These are phyloP conservation scores for Chalcosyrphus nemorum DNA, from an alignment of 2,888 invertebrate species.

Conservation along the genomic window DNA sequence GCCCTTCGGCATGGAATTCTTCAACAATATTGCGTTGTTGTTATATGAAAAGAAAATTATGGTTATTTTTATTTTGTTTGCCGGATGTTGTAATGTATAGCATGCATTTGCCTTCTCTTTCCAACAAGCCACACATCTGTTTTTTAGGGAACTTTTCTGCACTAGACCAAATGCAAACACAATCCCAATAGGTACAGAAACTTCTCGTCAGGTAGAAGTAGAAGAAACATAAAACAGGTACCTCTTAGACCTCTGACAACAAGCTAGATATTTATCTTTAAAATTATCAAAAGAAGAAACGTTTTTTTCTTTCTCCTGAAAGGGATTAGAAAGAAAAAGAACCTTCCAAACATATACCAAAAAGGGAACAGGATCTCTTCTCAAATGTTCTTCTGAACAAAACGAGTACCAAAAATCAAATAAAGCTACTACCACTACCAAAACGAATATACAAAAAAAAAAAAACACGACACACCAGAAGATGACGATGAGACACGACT, in stretches of 20 bases:
- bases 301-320: conserved; percentile 8
- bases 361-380: conserved; percentile 61
- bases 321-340: conserved; percentile 41
- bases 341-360: neutral
- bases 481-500: conserved; percentile 24
- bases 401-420: conserved; percentile 17
- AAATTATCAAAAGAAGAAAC: conserved; percentile 51
- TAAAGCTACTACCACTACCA: conserved; percentile 25
- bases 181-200: neutral
- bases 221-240: conserved; percentile 24
- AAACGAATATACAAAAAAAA: too few relatives aligned
- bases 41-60: neutral
- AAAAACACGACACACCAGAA: neutral
- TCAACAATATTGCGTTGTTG: conserved; percentile 24
- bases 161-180: conserved; percentile 23
- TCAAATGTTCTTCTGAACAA: conserved; percentile 31
- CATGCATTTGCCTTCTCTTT: neutral
- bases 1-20: conserved; percentile 50
- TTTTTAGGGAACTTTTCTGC: conserved; percentile 20
- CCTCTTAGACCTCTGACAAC: conserved; percentile 18
- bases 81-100: conserved; percentile 55
- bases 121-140: conserved; percentile 28
- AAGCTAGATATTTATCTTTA: conserved; percentile 63
- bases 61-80: neutral
- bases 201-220: conserved; percentile 51